Percentiles rank a stretch among this genome's conserved stretches.
phyloP scores from a whole-genome alignment of 2,797 vertebrate genomes.

The Gastrophryne carolinensis region DNA sequence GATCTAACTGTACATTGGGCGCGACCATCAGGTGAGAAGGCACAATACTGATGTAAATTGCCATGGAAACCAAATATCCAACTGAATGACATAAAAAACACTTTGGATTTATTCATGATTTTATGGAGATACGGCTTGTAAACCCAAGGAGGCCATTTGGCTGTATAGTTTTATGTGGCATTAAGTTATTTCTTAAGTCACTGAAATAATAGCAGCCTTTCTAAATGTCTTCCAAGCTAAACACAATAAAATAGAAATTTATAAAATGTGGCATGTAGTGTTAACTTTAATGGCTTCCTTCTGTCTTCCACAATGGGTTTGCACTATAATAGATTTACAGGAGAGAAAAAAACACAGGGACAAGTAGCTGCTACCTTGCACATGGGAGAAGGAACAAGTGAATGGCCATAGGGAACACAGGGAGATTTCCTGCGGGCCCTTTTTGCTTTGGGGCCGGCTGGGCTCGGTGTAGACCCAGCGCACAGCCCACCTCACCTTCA shows the following conservation, averaged over 20 bases:
- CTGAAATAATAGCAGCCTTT: neutral
- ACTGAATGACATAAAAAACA: constrained; percentile 8
- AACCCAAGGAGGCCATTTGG: constrained; percentile 26
- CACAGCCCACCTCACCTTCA: no score
- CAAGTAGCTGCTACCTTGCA: no score
- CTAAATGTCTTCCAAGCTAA: constrained; percentile 17
- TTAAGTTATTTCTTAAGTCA: neutral
- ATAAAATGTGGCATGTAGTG: neutral
- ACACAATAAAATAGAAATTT: constrained; percentile 7
- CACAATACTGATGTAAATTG: constrained; percentile 25
- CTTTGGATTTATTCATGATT: constrained; percentile 27
- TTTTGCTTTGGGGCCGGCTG: no score
- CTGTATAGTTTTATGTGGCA: neutral
- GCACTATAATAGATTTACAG: neutral
- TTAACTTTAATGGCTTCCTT: neutral
- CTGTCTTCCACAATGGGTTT: neutral
- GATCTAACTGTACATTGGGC: no score
- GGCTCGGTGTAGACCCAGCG: no score
- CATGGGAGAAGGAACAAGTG: no score
- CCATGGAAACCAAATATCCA: constrained; percentile 46
- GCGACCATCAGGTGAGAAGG: constrained; percentile 33
- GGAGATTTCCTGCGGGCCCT: no score
- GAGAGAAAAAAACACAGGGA: neutral
- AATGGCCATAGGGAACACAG: no score
- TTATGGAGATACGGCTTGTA: constrained; percentile 29